Conservation (phyloP, 2,113 vertebrate genomes). For the Lophotis ruficrista region DNA sequence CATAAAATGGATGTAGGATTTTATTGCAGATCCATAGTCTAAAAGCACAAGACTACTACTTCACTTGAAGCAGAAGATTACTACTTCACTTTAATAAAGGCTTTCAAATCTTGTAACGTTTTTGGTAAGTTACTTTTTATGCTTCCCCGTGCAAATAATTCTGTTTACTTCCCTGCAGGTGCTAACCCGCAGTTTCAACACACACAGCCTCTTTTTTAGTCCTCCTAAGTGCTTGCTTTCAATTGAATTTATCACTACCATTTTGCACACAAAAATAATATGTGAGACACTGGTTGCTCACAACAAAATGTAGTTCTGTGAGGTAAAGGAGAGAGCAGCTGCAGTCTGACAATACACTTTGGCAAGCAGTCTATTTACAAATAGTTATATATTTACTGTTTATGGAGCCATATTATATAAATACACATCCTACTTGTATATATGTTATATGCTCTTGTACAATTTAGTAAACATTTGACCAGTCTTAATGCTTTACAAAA, state of each 20-base stretch:
- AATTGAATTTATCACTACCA: not conserved
- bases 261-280: not conserved
- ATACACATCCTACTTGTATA: not conserved
- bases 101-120: not conserved
- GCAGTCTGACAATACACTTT: not conserved
- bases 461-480: not conserved
- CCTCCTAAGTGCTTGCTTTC: not conserved
- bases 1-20: not conserved
- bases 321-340: not conserved
- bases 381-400: not conserved
- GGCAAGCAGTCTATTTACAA: not conserved
- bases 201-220: not conserved
- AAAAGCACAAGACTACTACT: not conserved
- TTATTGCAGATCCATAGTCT: not conserved
- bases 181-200: not conserved
- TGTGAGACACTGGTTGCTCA: not conserved
- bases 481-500: not conserved
- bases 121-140: not conserved
- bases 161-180: slow-evolving; percentile 20
- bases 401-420: not conserved
- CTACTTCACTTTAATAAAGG: not conserved
- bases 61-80: not conserved
- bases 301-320: not conserved
- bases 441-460: no score
- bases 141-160: slow-evolving; percentile 12